phyloP scores from a whole-genome alignment of 2,888 invertebrate species.

The Sympetrum striolatum region DNA sequence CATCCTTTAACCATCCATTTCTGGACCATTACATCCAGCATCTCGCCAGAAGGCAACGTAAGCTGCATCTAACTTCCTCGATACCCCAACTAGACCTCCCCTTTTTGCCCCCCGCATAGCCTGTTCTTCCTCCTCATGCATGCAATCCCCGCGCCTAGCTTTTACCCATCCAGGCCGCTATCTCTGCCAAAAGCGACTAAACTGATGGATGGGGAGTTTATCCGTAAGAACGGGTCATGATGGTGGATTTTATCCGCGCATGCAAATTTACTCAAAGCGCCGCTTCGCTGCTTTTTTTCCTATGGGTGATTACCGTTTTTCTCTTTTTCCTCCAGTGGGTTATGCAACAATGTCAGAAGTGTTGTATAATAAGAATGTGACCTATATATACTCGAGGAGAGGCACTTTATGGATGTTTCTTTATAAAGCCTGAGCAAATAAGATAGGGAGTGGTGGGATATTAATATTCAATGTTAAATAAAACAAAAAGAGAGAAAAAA shows the following conservation, averaged over 20 bases:
- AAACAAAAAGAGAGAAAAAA: too few species aligned
- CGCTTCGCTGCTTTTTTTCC: neutral
- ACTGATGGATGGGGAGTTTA: neutral
- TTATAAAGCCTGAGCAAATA: too few species aligned
- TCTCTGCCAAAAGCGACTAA: neutral
- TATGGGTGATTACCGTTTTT: neutral
- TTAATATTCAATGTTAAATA: too few species aligned
- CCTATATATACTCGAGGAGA: too few species aligned
- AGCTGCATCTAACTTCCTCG: neutral
- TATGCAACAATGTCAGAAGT: neutral
- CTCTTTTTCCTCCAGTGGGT: neutral
- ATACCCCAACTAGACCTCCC: neutral
- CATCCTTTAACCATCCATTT: neutral
- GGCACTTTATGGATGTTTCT: too few species aligned
- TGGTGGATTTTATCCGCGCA: neutral
- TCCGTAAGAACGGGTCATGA: neutral
- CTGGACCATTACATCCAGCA: constrained; percentile 26
- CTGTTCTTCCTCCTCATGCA: neutral
- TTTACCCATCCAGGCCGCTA: neutral
- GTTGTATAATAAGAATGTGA: neutral
- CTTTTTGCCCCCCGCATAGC: neutral
- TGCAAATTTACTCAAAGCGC: neutral
- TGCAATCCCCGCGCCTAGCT: neutral
- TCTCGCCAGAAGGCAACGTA: constrained; percentile 8
- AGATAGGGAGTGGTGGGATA: too few species aligned